These are phyloP conservation scores for Premnoplex brunnescens DNA, from an alignment of 2,797 vertebrate species.

Conservation along the genomic window DNA sequence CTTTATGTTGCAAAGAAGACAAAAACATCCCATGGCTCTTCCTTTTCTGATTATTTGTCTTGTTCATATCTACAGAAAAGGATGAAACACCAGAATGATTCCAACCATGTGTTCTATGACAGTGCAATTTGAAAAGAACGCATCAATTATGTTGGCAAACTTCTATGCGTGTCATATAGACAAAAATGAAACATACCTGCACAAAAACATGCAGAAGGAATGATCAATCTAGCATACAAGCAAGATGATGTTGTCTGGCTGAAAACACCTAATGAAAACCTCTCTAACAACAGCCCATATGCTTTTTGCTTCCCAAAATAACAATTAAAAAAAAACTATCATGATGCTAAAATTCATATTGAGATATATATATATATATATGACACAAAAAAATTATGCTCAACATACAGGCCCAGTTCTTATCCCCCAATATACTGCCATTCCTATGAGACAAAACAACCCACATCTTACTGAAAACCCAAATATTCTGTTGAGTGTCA, in stretches of 20 bases:
- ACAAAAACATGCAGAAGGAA: not conserved
- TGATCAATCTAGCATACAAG: not conserved
- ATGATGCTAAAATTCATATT: not conserved
- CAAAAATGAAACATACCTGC: not conserved
- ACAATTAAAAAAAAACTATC: not conserved
- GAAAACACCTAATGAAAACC: not conserved
- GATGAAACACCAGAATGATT: not conserved
- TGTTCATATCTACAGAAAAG: not conserved
- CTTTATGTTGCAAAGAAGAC: not conserved
- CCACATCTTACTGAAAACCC: not conserved
- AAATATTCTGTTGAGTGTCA: not conserved
- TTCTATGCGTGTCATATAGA: not conserved
- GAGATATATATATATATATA: not conserved
- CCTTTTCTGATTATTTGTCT: not conserved
- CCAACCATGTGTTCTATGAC: not conserved
- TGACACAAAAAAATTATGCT: not conserved
- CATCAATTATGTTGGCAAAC: not conserved
- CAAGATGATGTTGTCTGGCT: not conserved
- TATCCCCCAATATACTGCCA: not conserved
- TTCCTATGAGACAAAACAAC: not conserved
- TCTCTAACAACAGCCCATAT: not conserved
- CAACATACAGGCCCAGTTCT: not conserved
- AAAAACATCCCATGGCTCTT: not conserved
- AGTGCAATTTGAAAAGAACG: not conserved
- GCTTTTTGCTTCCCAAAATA: not conserved